phyloP scores from a whole-genome alignment of 2,888 invertebrate species.

The Morpho achilles region DNA sequence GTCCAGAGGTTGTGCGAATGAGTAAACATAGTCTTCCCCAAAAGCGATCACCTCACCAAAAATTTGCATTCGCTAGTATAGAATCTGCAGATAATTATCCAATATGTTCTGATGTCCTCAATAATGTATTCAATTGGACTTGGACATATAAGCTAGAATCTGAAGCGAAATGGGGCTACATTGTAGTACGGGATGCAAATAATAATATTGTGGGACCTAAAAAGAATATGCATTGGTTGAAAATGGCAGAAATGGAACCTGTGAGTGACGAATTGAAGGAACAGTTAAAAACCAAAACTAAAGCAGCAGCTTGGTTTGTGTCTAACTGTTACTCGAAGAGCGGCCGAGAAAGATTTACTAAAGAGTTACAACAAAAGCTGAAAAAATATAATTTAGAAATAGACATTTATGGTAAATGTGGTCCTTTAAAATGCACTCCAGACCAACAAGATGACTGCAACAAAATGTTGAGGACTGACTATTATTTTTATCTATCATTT shows the following conservation, averaged over 20 bases:
- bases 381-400: slow-evolving; percentile 34
- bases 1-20: slow-evolving; percentile 40
- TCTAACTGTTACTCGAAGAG: slow-evolving; percentile 44
- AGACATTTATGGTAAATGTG: slow-evolving; percentile 50
- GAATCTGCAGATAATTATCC: slow-evolving; percentile 56
- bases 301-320: slow-evolving; percentile 53
- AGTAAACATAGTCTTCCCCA: slow-evolving; percentile 31
- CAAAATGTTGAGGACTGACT: slow-evolving; percentile 38
- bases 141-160: slow-evolving; percentile 59
- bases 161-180: slow-evolving; percentile 54
- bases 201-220: slow-evolving; percentile 49
- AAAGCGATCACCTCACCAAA: slow-evolving; percentile 45
- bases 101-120: slow-evolving; percentile 38
- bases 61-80: slow-evolving; percentile 52
- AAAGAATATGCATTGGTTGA: slow-evolving; percentile 50
- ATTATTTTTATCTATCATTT: slow-evolving; percentile 56
- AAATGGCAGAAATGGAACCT: slow-evolving; percentile 39
- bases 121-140: slow-evolving; percentile 62
- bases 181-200: slow-evolving; percentile 45
- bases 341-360: slow-evolving; percentile 35
- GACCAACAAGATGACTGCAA: slow-evolving; percentile 36
- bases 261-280: slow-evolving; percentile 36
- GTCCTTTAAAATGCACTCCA: slow-evolving; percentile 35
- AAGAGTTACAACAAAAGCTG: slow-evolving; percentile 34
- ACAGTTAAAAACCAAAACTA: slow-evolving; percentile 39